phyloP scores from a whole-genome alignment of 2,797 vertebrate genomes.

The Aythya fuligula region DNA sequence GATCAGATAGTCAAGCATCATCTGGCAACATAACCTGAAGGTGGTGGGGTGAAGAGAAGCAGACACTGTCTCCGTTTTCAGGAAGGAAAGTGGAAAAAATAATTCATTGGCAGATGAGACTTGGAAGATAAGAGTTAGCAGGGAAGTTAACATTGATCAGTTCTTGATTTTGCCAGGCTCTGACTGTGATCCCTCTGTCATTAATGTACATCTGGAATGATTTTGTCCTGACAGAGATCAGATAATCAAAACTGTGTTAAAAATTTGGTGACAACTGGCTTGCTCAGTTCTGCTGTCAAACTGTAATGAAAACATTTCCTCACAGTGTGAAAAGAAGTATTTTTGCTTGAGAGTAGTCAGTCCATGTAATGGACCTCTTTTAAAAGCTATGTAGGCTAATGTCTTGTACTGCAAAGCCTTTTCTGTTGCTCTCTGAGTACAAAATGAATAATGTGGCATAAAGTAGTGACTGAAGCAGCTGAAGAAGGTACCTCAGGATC shows the following conservation, averaged over 20 bases:
- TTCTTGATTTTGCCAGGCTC: neutral
- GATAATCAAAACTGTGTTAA: neutral
- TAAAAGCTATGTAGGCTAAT: neutral
- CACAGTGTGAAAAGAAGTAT: neutral
- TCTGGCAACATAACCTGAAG: neutral
- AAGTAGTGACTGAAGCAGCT: neutral
- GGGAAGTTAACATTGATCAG: neutral
- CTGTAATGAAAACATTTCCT: neutral
- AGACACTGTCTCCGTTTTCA: neutral
- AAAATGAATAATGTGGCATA: neutral
- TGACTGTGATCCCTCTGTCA: fast-evolving
- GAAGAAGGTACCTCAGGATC: neutral
- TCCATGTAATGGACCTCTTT: neutral
- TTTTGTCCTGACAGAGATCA: neutral
- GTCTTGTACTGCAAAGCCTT: neutral
- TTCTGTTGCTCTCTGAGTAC: neutral
- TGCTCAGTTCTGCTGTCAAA: neutral
- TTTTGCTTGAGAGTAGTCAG: neutral
- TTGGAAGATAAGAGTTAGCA: neutral
- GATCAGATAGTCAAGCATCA: neutral
- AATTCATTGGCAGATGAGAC: neutral
- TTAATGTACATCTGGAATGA: neutral
- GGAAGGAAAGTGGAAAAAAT: neutral
- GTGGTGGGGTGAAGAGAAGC: neutral
- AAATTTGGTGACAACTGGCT: fast-evolving